Evolutionary conservation across 92 coral and sea anemone genomes (phyloP), one percentile per base, ranked within the genome.

Genomic region (Nematostella vectensis): DNA sequence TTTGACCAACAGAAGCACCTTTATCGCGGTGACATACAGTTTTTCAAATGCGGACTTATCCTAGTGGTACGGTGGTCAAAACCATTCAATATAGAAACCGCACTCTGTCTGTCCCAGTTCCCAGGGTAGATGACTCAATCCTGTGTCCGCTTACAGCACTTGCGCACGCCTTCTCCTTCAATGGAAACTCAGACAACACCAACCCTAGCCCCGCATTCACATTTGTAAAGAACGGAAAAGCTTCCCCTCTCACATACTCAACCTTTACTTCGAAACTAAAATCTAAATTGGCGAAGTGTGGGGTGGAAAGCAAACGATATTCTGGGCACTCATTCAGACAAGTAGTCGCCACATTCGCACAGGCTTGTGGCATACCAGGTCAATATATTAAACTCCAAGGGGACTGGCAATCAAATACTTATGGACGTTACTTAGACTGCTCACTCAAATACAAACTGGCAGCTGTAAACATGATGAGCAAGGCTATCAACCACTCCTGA

Each of bases 301-400:
- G 66, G 0, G 6, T 67, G 8, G 56, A 57, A 25, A 26, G 43
- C 50, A 18, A 11, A 24, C 43, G 20, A 11, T 65, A 31, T 50
- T 40, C 73, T 24, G 73, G 65, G 15, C 73, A 67, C 56, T 67
- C 57, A 25, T 67, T 56, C 22, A 43, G 73, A 9, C 4, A 48
- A 27, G 67, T 58, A 27, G 75, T 65, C 17, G 67, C 75, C 23
- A 57, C 59, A 23, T 68, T 67, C 29, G 73, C 73, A 2, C 31
- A 25, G 48, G 21, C 45, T 16, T 63, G 50, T n/a, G 39, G 61
- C 27, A 36, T 50, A 10, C 50, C 51, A 43, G 21, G 58, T 30
- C 45, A 63, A 31, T 63, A 63, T 29, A 63, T 63, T 50, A 63
- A 63, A 55, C 50, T 53, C 3, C 51, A 50, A 64, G 59, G 59